phyloP scores from a whole-genome alignment of 2,113 vertebrate genomes.

The Brevimyrus niger region DNA sequence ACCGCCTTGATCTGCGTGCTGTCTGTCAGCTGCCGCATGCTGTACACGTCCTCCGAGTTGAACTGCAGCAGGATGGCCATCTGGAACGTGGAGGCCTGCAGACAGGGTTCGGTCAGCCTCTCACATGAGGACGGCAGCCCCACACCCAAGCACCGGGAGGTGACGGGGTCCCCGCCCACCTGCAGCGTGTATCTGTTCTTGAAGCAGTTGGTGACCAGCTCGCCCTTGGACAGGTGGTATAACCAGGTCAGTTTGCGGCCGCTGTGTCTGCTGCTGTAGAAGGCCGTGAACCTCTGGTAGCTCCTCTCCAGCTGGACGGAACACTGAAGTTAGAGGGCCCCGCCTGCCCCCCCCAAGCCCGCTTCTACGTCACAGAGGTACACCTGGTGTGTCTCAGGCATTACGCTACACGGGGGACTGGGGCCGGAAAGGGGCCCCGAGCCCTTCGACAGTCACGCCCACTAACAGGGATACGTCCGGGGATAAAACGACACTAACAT shows the following conservation, averaged over 20 bases:
- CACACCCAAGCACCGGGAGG: neutral
- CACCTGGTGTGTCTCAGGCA: neutral
- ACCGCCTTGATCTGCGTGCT: conserved; percentile 98
- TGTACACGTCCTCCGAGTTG: conserved; percentile 92
- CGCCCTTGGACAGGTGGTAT: conserved; percentile 95
- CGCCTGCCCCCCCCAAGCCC: neutral
- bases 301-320: conserved; percentile 70
- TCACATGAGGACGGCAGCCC: neutral
- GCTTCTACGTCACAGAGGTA: neutral
- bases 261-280: conserved; percentile 95
- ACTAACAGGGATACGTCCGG: neutral
- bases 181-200: conserved; percentile 92
- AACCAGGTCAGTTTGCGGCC: conserved; percentile 95
- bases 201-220: conserved; percentile 97
- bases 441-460: neutral
- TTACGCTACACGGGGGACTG: neutral
- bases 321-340: neutral
- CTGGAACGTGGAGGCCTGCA: conserved; percentile 96
- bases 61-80: conserved; percentile 98
- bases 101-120: neutral
- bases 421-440: neutral
- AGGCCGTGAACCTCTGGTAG: conserved; percentile 96
- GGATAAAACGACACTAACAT: neutral
- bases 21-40: conserved; percentile 90
- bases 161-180: conserved; percentile 47